Base-by-base conservation (phyloP, 23 tunicate species). In the Trididemnum nubilum region DNA sequence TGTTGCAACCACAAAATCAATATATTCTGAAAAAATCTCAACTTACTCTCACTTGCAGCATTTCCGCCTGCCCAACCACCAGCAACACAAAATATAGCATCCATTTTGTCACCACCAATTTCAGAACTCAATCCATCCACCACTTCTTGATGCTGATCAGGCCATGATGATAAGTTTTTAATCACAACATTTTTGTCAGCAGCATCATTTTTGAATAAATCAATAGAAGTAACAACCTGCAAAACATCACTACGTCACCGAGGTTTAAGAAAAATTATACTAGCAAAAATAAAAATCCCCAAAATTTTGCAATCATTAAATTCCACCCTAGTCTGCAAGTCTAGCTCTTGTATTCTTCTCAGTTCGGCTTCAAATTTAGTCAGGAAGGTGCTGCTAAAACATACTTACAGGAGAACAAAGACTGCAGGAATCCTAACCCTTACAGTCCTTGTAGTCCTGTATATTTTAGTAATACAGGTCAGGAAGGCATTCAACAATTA, bases 31-130 rank as follows among this genome's bases (percentile, higher is more conserved):
- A n/a, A n/a, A n/a, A n/a, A n/a, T n/a, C n/a, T n/a, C n/a, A n/a
- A n/a, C n/a, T 64, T 27, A 58, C 44, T 12, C 38, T 76, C 69
- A 84, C 95, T 78, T 76, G 89, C 78, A 25, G 98, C 93, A 87
- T 88, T 93, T 65, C 98, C 98, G 73, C 98, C 98, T 5, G 98
- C 98, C 98, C 98, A 93, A 31, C 98, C 98, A 0, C 98, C 98
- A 35, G 98, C 98, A 9, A 93, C 98, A 84, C 98, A 93, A 51
- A 93, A 83, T 34, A 93, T 51, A 7, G 87, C 98, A 63, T 93
- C 98, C 36, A 93, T 81, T 36, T 93, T 93, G 22, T 92, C 66
- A 4, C 60, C 81, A 2, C 89, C 93, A 4, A 93, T 60, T 35
- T 72, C 84, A 2, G 35, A 9, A 22, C 33, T 84, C 33, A 93